phyloP scores from a whole-genome alignment of 2,797 vertebrate genomes.

The Melanotaenia maccullochi region DNA sequence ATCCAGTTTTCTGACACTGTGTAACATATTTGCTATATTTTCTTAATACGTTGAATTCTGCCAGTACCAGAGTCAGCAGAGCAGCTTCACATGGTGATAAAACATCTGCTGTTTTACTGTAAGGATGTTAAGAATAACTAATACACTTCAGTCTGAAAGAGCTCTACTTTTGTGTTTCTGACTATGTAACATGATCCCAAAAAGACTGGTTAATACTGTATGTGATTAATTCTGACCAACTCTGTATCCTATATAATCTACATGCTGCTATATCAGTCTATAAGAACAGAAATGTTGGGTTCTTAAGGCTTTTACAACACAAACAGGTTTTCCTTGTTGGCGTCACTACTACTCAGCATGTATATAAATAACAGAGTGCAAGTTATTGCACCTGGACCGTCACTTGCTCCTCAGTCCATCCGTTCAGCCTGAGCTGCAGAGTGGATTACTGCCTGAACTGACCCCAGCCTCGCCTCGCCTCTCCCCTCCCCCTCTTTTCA shows the following conservation, averaged over 20 bases:
- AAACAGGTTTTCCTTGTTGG: slow-evolving; percentile 40
- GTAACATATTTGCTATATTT: background rate
- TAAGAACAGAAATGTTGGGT: slow-evolving; percentile 10
- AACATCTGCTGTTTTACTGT: background rate
- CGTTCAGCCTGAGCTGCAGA: slow-evolving; percentile 68
- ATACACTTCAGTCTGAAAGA: background rate
- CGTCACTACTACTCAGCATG: slow-evolving; percentile 36
- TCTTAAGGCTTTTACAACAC: slow-evolving; percentile 20
- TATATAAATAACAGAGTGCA: slow-evolving; percentile 56
- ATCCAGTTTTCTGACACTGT: no score
- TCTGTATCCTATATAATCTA: background rate
- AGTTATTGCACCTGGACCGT: slow-evolving; percentile 71
- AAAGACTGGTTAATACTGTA: background rate
- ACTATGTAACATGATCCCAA: no score
- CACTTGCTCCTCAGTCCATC: slow-evolving; percentile 50
- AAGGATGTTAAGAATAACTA: background rate
- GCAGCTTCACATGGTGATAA: background rate
- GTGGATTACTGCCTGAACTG: slow-evolving; percentile 75
- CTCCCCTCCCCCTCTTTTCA: slow-evolving; percentile 61
- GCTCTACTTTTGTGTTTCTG: background rate
- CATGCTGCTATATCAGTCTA: slow-evolving; percentile 19
- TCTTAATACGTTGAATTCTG: background rate
- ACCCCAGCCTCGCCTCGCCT: slow-evolving; percentile 50
- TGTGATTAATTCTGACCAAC: background rate
- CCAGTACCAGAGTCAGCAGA: background rate